Percentiles rank a stretch among this genome's conserved stretches.
phyloP scores from a whole-genome alignment of 2,888 invertebrate species.

The Digitonthophagus gazella region DNA sequence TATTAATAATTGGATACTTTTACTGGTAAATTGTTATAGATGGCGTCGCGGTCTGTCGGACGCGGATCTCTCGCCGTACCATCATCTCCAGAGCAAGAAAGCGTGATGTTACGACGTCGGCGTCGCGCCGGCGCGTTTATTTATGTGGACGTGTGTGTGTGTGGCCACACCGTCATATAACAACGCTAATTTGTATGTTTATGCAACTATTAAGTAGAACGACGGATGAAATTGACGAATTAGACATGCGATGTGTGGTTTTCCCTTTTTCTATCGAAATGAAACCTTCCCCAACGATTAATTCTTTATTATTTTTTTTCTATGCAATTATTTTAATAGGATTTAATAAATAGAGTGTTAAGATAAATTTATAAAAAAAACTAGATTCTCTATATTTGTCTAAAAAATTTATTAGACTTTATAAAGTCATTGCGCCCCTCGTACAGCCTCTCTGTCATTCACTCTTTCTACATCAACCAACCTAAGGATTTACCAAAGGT shows the following conservation, averaged over 20 bases:
- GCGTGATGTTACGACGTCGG: conserved; percentile 29
- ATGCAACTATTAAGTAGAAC: conserved; percentile 40
- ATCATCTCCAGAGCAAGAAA: conserved; percentile 35
- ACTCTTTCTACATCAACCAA: too few species aligned
- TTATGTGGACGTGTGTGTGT: neutral
- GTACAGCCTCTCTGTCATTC: too few species aligned
- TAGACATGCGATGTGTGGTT: conserved; percentile 4
- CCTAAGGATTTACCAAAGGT: too few species aligned
- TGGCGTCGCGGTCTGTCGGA: conserved; percentile 28
- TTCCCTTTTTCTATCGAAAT: neutral
- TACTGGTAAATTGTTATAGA: conserved; percentile 29
- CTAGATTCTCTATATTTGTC: too few species aligned
- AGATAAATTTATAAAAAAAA: too few species aligned
- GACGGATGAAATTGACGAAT: conserved; percentile 20
- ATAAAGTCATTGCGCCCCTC: too few species aligned
- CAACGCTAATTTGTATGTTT: conserved; percentile 41
- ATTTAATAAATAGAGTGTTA: too few species aligned
- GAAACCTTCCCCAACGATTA: neutral
- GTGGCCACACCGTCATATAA: conserved; percentile 28
- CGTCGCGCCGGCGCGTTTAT: neutral
- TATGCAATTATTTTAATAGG: too few species aligned
- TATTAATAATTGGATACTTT: conserved; percentile 30
- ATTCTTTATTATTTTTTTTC: neutral
- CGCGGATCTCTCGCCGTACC: conserved; percentile 31
- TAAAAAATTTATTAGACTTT: too few species aligned